Evolutionary conservation across 2,113 vertebrate genomes (phyloP).

Genomic region (Mohoua ochrocephala): DNA sequence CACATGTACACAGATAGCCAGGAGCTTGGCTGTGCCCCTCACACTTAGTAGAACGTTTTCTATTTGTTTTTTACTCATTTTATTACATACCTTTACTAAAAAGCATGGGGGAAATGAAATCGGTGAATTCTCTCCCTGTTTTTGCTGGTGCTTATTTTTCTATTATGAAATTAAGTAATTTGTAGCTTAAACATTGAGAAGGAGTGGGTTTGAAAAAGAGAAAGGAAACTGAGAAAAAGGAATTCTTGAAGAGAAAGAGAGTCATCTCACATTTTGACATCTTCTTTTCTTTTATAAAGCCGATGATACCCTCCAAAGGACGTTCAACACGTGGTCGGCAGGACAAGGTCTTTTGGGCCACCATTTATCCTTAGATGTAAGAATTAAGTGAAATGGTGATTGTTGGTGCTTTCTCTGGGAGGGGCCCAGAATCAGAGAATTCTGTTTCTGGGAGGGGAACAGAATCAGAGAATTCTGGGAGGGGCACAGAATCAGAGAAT

Average conservation of each 20-base stretch:
- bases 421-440: background rate
- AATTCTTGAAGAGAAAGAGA: background rate
- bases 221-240: background rate
- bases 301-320: background rate
- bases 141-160: background rate
- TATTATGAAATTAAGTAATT: background rate
- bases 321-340: fast-evolving
- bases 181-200: background rate
- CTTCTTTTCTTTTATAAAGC: background rate
- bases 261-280: background rate
- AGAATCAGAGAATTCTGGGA: background rate
- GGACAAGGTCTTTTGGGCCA: background rate
- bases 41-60: background rate
- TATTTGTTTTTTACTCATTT: background rate
- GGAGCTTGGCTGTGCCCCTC: background rate
- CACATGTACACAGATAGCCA: background rate
- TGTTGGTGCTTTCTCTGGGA: background rate
- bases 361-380: background rate
- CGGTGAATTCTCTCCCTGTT: background rate
- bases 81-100: background rate
- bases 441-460: too few relatives aligned
- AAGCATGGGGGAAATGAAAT: background rate
- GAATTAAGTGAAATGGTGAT: background rate
- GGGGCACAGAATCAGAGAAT: background rate
- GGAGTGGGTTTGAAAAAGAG: background rate